Base-by-base conservation (phyloP, 2,888 invertebrate genomes). In the Melieria omissa region DNA sequence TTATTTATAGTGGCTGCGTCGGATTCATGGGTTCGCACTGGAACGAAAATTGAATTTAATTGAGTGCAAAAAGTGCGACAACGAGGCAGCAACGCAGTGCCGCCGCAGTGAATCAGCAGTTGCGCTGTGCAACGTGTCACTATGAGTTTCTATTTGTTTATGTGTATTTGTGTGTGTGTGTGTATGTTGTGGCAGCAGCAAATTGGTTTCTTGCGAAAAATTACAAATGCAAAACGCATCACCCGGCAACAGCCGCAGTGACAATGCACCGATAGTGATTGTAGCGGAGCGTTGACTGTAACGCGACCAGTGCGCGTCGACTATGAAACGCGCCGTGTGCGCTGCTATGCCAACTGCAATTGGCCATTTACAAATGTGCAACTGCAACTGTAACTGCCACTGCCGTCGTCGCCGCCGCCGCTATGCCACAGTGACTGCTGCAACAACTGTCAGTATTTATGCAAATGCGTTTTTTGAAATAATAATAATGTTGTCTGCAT, bases 41-140 rank as follows among this genome's bases (percentile, higher is more conserved):
- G 60, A 61, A 42, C 52, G 60, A 52, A 69, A 77, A 77, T 78
- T 78, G 75, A 78, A 77, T 78, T 78, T 76, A 78, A 78, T 78
- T 78, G 76, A 77, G 74, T 77, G 77, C 76, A 74, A 78, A 78
- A 78, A 77, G 75, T 74, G 69, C 72, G 77, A 72, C 75, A 72
- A 74, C 74, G 54, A 55, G 55, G 47, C 62, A 69, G 54, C 61
- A 69, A 29, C 61, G 29, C 54, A 71, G 52, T 7, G 29, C n/a
- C 12, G 29, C n/a, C 62, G 46, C 57, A 57, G 47, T 10, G 57
- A 41, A 9, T 7, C 41, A 64, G 64, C 70, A 16, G n/a, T 12
- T 8, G 63, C 14, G 12, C 41, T 42, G 65, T 46, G n/a, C 52
- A 4, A 8, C 29, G 49, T 67, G 49, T 61, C 16, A 67, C 60